phyloP scores from a whole-genome alignment of 2,888 invertebrate genomes.

The Trimorus sp. region DNA sequence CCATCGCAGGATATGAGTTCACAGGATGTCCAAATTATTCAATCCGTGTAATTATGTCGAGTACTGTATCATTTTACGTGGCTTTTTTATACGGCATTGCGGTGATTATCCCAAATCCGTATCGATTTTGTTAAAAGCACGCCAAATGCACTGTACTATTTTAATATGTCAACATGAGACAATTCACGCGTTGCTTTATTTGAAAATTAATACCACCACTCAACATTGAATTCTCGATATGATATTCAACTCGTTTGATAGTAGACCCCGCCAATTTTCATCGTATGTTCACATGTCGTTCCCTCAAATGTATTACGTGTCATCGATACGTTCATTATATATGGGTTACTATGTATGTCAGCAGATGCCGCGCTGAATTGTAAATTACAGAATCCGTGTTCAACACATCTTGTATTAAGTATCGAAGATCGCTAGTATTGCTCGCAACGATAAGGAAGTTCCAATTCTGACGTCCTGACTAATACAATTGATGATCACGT shows the following conservation, averaged over 20 bases:
- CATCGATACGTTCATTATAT: slow-evolving; percentile 53
- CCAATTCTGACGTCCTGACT: slow-evolving; percentile 19
- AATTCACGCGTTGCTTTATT: slow-evolving; percentile 41
- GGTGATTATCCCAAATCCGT: slow-evolving; percentile 71
- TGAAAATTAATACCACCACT: slow-evolving; percentile 49
- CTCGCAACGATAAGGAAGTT: slow-evolving; percentile 43
- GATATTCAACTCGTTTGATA: slow-evolving; percentile 37
- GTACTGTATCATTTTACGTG: slow-evolving; percentile 36
- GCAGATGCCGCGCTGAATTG: slow-evolving; percentile 40
- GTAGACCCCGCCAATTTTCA: slow-evolving; percentile 19
- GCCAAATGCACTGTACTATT: slow-evolving; percentile 51
- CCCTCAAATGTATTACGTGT: slow-evolving; percentile 37
- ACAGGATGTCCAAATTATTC: slow-evolving; percentile 25
- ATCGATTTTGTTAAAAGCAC: slow-evolving; percentile 73
- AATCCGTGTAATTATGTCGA: slow-evolving; percentile 40
- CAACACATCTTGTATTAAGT: slow-evolving; percentile 43
- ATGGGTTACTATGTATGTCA: slow-evolving; percentile 42
- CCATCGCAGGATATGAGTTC: slow-evolving; percentile 32
- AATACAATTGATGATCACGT: slow-evolving; percentile 11
- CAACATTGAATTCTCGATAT: slow-evolving; percentile 30
- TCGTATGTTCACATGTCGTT: slow-evolving; percentile 27
- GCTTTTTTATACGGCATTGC: slow-evolving; percentile 16
- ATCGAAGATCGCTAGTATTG: slow-evolving; percentile 39
- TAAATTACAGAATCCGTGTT: slow-evolving; percentile 54
- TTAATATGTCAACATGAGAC: slow-evolving; percentile 52